A percentile compares a stretch with the other conserved stretches of the same genome.
Conservation (phyloP, 2,888 invertebrate genomes). For the Dryobota labecula region DNA sequence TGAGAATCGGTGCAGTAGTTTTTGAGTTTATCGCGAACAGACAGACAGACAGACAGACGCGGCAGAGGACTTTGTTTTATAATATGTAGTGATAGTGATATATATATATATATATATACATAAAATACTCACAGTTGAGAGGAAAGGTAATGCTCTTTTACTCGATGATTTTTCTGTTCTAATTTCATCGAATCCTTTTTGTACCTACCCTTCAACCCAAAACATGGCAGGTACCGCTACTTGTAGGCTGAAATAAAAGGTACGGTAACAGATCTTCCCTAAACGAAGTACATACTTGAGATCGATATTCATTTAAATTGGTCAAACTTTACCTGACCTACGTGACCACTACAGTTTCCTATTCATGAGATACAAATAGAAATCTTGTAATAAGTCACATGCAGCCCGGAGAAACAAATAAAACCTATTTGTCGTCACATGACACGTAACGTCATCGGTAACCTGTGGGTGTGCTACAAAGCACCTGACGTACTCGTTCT, state of each 20-base stretch:
- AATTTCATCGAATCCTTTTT: no score
- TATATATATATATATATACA: no score
- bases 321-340: no score
- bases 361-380: slow-evolving; percentile 30
- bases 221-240: background rate
- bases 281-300: background rate
- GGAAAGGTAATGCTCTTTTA: no score
- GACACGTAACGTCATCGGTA: slow-evolving; percentile 24
- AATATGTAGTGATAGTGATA: no score
- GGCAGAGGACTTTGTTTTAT: no score
- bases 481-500: background rate
- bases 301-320: background rate
- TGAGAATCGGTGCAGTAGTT: no score
- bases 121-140: no score
- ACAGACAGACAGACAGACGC: no score
- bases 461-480: slow-evolving; percentile 27
- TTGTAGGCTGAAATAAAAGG: background rate
- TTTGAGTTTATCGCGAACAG: no score
- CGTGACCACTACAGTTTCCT: background rate
- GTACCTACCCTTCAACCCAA: no score
- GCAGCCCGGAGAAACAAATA: slow-evolving; percentile 2
- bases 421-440: slow-evolving; percentile 33
- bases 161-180: no score
- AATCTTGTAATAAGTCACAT: slow-evolving; percentile 34
- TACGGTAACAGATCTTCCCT: background rate